Evolutionary conservation across 2,888 invertebrate genomes (phyloP).

Genomic region (Lochmaea crataegi): DNA sequence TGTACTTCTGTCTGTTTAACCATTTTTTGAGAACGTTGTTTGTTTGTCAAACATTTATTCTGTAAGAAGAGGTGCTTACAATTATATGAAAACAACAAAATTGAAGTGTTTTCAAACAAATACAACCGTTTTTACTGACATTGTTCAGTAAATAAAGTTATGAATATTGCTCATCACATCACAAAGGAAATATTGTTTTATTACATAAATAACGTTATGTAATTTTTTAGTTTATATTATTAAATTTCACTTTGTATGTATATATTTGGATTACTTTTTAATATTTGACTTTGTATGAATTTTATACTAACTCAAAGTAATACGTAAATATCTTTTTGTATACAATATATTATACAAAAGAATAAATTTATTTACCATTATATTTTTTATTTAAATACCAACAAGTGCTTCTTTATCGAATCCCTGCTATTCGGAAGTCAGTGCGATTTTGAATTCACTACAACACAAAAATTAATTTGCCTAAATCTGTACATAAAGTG

Average conservation of each 20-base stretch:
- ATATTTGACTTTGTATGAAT: constrained; percentile 32
- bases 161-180: constrained; percentile 32
- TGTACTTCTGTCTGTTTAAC: no score
- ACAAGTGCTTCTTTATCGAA: neutral
- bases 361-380: constrained; percentile 40
- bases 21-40: no score
- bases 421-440: neutral
- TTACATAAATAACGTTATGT: constrained; percentile 32
- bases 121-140: neutral
- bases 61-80: neutral
- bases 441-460: no score
- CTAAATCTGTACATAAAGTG: no score
- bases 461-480: no score
- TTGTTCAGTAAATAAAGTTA: neutral
- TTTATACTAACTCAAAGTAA: constrained; percentile 44
- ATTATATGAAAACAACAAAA: neutral
- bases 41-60: neutral
- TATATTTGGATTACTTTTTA: constrained; percentile 30
- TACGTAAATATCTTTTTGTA: constrained; percentile 40
- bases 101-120: neutral
- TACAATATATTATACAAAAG: constrained; percentile 35
- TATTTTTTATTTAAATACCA: constrained; percentile 13
- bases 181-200: constrained; percentile 27
- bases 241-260: constrained; percentile 30
- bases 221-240: constrained; percentile 31